Base-by-base conservation (phyloP, 2,888 invertebrate species). In the Nudaria mundana region DNA sequence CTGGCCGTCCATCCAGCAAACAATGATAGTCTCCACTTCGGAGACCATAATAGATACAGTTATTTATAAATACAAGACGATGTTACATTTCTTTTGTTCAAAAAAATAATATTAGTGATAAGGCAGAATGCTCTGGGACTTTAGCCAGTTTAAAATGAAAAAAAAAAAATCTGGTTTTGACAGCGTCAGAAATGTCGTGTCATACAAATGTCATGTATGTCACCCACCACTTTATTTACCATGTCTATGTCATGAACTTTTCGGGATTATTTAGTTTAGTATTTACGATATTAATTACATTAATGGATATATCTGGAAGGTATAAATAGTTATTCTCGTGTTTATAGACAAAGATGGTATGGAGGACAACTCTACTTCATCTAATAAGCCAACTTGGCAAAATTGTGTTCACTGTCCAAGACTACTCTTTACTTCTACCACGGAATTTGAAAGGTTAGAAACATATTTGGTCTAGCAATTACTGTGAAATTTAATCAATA, bases 381-480 rank as follows among this genome's bases (percentile, higher is more conserved):
- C 59, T 67, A 76, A 71, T 52, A 80, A 75, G 79, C 86, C 87
- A 63, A 74, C 82, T 59, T 92, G 92, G 92, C 91, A 92, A 71
- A 88, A 89, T 55, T 92, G 92, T 74, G 81, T 89, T 54, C 91
- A 91, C 74, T 92, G 92, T 67, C 91, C 91, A 44, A 88, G 88
- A 62, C 78, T 91, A 66, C 75, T 90, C 51, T 92, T 92, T 69
- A 88, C 84, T 65, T 81, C 78, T 56, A 75, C 91, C 52, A 78
- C 87, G 56, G 92, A 92, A 67, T 92, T 92, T 70, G 90, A 91
- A 72, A 91, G 89, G 92, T 92, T 79, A 49, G 22, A 28, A 10
- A 20, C 11, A 18, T 43, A 40, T 37, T n/a, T n/a, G n/a, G 31
- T 42, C 31, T 37, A 38, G 14, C n/a, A n/a, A n/a, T n/a, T n/a